Conservation (phyloP, 2,113 vertebrate genomes). For the Acrocephalus kingi region DNA sequence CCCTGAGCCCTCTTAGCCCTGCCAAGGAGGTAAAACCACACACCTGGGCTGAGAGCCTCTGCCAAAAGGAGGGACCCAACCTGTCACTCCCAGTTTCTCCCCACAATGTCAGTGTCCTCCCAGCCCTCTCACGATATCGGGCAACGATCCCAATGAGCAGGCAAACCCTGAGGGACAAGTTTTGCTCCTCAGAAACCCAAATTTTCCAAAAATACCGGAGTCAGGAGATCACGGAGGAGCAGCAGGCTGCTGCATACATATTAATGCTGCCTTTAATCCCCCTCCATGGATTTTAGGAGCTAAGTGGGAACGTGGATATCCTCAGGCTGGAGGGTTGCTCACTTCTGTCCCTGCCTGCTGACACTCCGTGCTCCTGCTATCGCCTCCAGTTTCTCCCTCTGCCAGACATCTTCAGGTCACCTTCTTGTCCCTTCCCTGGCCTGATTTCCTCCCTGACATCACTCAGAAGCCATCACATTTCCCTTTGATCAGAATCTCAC, state of each 20-base stretch:
- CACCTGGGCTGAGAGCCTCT: not conserved
- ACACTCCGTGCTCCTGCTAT: not conserved
- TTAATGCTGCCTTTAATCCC: conserved; percentile 6
- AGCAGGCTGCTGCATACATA: not conserved
- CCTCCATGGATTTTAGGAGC: not conserved
- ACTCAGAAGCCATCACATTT: not conserved
- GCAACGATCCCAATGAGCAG: not conserved
- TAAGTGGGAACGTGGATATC: not conserved
- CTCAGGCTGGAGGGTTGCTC: not conserved
- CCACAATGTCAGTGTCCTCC: accelerated
- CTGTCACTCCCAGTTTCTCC: not conserved
- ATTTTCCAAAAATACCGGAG: not conserved
- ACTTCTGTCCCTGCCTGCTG: not conserved
- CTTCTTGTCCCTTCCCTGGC: not conserved
- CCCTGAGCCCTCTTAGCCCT: not conserved
- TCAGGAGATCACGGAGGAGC: not conserved
- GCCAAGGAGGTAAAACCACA: not conserved
- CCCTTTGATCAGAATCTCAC: not conserved
- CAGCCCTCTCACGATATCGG: accelerated
- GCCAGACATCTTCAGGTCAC: not conserved
- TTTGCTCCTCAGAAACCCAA: not conserved
- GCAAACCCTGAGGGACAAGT: not conserved
- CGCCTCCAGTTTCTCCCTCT: not conserved
- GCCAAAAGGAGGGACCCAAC: not conserved
- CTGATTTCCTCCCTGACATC: not conserved